Evolutionary conservation across 2,797 vertebrate species (phyloP).

Genomic region (Mallotus villosus): DNA sequence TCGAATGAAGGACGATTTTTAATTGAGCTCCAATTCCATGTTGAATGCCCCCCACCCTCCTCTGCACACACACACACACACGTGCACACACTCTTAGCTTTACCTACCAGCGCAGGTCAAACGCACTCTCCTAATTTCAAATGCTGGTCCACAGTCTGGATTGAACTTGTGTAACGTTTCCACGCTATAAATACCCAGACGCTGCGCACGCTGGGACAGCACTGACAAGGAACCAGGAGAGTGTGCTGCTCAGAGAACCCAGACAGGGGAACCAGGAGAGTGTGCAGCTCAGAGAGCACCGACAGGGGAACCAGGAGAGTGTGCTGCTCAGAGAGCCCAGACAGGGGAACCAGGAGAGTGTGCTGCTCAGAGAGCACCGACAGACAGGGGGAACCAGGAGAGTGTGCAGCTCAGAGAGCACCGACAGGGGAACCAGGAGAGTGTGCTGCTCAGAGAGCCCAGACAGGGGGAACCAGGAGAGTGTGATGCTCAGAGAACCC

Average conservation of each 20-base stretch:
- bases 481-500: too few species aligned
- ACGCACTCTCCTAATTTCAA: constrained; percentile 43
- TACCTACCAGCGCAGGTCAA: constrained; percentile 41
- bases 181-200: constrained; percentile 42
- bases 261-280: background rate
- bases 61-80: constrained; percentile 2
- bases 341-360: background rate
- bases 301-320: background rate
- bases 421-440: background rate
- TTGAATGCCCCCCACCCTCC: constrained; percentile 36
- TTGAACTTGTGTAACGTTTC: constrained; percentile 39
- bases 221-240: background rate
- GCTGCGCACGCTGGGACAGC: constrained; percentile 6
- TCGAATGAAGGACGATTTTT: constrained; percentile 58
- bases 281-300: too few species aligned
- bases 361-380: background rate
- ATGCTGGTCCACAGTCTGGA: constrained; percentile 42
- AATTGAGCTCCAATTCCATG: constrained; percentile 62
- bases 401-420: too few species aligned
- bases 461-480: background rate
- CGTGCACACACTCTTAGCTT: constrained; percentile 14
- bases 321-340: too few species aligned
- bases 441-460: too few species aligned
- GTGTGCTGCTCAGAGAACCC: too few species aligned
- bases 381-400: background rate